phyloP scores from a whole-genome alignment of 2,113 vertebrate genomes.

The Grantiella picta region DNA sequence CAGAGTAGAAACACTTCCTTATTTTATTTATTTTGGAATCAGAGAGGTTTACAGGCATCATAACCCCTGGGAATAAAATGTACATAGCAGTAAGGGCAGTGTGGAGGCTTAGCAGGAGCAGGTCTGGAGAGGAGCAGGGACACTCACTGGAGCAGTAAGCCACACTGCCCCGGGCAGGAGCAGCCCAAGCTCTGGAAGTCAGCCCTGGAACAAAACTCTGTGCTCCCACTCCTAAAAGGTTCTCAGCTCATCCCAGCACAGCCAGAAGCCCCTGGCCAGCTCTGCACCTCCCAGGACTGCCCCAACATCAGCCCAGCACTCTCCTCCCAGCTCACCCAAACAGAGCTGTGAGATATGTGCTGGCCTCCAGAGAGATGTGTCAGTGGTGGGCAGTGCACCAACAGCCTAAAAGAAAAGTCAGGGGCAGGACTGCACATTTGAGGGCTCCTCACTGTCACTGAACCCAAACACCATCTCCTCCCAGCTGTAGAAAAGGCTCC shows the following conservation, averaged over 20 bases:
- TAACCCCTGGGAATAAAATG: background rate
- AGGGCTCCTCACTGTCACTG: background rate
- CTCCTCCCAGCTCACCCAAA: background rate
- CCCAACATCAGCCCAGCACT: background rate
- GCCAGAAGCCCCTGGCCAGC: background rate
- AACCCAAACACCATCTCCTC: background rate
- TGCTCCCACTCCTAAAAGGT: background rate
- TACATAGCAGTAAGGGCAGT: background rate
- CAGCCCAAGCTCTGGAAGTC: background rate
- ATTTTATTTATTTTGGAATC: background rate
- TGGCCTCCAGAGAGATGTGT: background rate
- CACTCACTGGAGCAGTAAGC: background rate
- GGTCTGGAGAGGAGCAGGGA: background rate
- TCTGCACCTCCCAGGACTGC: background rate
- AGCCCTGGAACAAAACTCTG: background rate
- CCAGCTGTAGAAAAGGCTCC: background rate
- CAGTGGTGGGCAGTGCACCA: accelerated
- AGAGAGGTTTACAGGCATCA: background rate
- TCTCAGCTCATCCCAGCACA: background rate
- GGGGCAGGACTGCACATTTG: background rate
- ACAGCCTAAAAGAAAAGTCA: background rate
- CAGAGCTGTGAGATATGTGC: background rate
- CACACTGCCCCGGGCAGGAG: accelerated
- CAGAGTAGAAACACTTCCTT: background rate
- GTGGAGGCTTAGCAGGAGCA: background rate